Percentiles rank a stretch among this genome's conserved stretches.
Evolutionary conservation across 2,888 invertebrate species (phyloP).

Genomic region (Scaptomyza parva): DNA sequence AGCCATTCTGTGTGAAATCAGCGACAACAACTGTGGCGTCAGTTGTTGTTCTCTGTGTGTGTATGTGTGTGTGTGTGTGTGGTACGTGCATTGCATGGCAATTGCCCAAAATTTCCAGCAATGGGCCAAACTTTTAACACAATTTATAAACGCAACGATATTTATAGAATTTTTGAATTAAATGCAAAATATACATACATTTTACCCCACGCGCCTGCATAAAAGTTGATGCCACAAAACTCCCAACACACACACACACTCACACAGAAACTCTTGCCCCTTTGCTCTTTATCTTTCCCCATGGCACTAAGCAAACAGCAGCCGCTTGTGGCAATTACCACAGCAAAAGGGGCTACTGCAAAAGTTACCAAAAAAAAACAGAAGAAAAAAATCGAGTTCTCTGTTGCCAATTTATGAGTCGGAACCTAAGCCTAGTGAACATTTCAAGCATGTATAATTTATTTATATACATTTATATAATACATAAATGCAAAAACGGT

Average conservation of each 20-base stretch:
- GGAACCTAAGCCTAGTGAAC: slow-evolving; percentile 15
- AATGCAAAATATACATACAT: slow-evolving; percentile 51
- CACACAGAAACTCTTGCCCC: background rate
- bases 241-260: slow-evolving; percentile 5
- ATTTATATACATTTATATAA: slow-evolving; percentile 19
- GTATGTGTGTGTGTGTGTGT: slow-evolving; percentile 2
- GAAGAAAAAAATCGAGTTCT: slow-evolving; percentile 32
- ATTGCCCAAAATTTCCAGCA: slow-evolving; percentile 52
- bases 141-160: slow-evolving; percentile 74
- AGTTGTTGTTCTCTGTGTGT: slow-evolving; percentile 33
- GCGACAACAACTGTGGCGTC: slow-evolving; percentile 51
- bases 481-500: background rate
- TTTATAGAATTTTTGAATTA: slow-evolving; percentile 78
- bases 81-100: slow-evolving; percentile 67
- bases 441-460: slow-evolving; percentile 27
- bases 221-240: slow-evolving; percentile 55
- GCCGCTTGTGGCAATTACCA: slow-evolving; percentile 67
- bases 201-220: slow-evolving; percentile 43
- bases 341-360: slow-evolving; percentile 53
- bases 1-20: slow-evolving; percentile 53
- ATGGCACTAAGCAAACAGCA: slow-evolving; percentile 54
- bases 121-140: slow-evolving; percentile 73
- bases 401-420: slow-evolving; percentile 31
- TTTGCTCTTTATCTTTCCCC: background rate
- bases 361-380: slow-evolving; percentile 47